Evolutionary conservation across 2,888 invertebrate genomes (phyloP).

Genomic region (Cheilosia pagana): DNA sequence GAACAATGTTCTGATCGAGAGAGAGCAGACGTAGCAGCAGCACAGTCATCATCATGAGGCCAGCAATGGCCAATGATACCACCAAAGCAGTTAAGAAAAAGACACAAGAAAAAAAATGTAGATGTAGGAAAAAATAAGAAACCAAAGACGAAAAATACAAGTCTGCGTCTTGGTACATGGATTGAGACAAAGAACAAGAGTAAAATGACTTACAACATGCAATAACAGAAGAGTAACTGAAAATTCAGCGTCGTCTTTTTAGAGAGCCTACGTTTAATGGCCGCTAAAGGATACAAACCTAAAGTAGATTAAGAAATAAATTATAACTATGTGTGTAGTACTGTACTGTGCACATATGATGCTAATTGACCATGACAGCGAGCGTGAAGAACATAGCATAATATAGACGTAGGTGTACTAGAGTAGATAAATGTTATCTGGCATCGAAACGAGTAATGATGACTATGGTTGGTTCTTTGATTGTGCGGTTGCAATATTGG

Average conservation of each 20-base stretch:
- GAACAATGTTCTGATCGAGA: conserved; percentile 50
- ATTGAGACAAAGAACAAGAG: conserved; percentile 34
- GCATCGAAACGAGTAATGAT: too few species aligned
- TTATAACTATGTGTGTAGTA: neutral
- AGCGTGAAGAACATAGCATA: neutral
- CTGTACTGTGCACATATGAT: neutral
- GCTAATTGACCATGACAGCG: conserved; percentile 1
- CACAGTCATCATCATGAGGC: conserved; percentile 1
- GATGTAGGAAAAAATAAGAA: neutral
- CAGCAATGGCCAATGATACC: conserved; percentile 28
- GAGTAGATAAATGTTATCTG: too few species aligned
- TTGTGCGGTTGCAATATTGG: too few species aligned
- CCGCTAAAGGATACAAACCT: neutral
- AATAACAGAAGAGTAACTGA: conserved; percentile 2
- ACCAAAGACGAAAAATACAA: neutral
- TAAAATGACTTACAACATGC: neutral
- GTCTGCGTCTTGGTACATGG: conserved; percentile 9
- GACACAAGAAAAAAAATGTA: neutral
- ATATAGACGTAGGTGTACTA: too few species aligned
- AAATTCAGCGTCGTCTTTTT: neutral
- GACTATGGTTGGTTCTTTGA: too few species aligned
- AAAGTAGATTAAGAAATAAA: neutral
- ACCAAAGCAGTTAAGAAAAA: conserved; percentile 39
- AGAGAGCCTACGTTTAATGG: neutral
- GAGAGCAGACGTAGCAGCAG: conserved; percentile 14